Conservation (phyloP, 2,888 invertebrate genomes). For the Pachydiplax longipennis region DNA sequence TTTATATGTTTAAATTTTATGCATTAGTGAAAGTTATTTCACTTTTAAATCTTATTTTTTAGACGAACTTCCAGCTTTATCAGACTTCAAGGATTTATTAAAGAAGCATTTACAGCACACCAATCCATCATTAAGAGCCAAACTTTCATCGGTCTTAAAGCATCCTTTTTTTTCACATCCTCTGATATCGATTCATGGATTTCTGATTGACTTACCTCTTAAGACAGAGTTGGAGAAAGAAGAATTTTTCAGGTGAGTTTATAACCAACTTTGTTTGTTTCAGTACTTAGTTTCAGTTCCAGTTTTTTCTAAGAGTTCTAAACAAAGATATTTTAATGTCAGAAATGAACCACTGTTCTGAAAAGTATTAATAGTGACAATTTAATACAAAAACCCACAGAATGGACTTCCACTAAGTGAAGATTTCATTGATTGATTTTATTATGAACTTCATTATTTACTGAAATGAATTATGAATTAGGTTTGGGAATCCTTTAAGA, state of each 20-base stretch:
- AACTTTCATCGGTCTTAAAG: conserved; percentile 59
- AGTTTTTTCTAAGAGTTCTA: no score
- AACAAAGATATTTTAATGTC: no score
- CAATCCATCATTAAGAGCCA: conserved; percentile 71
- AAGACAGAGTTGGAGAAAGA: conserved; percentile 79
- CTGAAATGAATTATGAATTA: no score
- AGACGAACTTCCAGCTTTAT: conserved; percentile 74
- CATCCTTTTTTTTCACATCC: conserved; percentile 86
- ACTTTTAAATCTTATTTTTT: conserved; percentile 54
- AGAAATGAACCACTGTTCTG: no score
- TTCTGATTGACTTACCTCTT: conserved; percentile 81
- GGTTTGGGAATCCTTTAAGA: no score
- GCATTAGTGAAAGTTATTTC: background rate
- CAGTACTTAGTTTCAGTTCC: no score
- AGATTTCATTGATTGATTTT: no score
- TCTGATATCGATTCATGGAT: conserved; percentile 83
- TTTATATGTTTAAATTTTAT: background rate
- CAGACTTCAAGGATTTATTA: conserved; percentile 75
- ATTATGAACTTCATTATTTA: no score
- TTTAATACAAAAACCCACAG: no score
- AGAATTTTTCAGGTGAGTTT: conserved; percentile 73
- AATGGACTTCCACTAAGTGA: no score
- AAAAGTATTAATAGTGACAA: no score
- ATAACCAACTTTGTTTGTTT: background rate
- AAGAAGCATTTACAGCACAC: conserved; percentile 72